These are phyloP conservation scores for Dichetophora obliterata DNA, from an alignment of 2,888 invertebrate species.

Conservation along the genomic window DNA sequence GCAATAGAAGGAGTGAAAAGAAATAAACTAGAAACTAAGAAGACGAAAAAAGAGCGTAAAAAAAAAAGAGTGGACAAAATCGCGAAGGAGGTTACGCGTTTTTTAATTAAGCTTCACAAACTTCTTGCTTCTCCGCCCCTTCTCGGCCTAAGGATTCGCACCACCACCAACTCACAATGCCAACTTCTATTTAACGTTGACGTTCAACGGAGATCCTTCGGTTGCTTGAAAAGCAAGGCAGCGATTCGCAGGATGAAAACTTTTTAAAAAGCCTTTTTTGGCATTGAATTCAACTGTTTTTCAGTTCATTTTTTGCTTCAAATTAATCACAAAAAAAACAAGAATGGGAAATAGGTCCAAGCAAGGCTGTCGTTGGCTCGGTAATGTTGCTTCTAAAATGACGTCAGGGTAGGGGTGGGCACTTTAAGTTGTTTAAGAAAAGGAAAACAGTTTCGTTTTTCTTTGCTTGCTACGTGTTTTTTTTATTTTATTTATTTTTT, in stretches of 20 bases:
- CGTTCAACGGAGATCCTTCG: background rate
- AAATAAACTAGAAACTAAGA: too few species aligned
- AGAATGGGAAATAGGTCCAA: background rate
- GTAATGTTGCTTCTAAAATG: background rate
- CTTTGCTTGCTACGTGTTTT: background rate
- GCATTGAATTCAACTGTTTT: slow-evolving; percentile 5
- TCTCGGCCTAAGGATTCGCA: background rate
- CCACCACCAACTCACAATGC: background rate
- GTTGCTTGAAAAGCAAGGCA: background rate
- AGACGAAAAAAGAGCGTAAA: too few species aligned
- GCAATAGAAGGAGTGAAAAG: background rate
- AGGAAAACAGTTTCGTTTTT: slow-evolving; percentile 8
- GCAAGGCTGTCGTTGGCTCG: slow-evolving; percentile 1
- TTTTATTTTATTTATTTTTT: background rate
- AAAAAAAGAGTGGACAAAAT: slow-evolving; percentile 8
- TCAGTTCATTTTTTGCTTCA: background rate
- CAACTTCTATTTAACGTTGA: background rate
- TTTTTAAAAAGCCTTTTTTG: background rate
- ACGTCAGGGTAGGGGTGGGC: background rate
- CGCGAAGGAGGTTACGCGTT: slow-evolving; percentile 3
- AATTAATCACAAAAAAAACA: background rate
- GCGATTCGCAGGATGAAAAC: background rate
- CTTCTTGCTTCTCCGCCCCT: background rate
- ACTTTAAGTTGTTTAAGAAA: slow-evolving; percentile 8
- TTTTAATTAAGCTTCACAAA: slow-evolving; percentile 1